phyloP scores from a whole-genome alignment of 1,140 invertebrate species.

The Heliconius melpomene region DNA sequence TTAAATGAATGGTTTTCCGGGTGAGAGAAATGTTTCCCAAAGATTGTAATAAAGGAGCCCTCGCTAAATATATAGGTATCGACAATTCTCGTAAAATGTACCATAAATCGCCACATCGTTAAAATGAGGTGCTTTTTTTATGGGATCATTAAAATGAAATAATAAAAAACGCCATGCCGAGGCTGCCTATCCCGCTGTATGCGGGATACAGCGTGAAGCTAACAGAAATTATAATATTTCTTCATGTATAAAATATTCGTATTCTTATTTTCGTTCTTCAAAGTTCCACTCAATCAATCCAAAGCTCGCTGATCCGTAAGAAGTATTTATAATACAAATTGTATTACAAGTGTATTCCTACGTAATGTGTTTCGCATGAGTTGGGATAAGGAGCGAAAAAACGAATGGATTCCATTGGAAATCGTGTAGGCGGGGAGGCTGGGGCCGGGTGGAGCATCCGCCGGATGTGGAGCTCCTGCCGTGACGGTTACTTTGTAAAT shows the following conservation, averaged over 20 bases:
- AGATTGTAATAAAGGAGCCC: conserved; percentile 1
- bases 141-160: not conserved
- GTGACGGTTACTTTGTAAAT: conserved; percentile 41
- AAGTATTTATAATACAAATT: conserved; percentile 69
- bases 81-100: conserved; percentile 8
- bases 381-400: conserved; percentile 67
- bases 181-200: no score
- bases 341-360: conserved; percentile 61
- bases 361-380: conserved; percentile 65
- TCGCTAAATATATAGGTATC: not conserved
- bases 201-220: no score
- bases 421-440: conserved; percentile 47
- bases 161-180: not conserved
- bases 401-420: conserved; percentile 68
- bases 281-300: conserved; percentile 47
- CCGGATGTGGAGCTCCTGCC: conserved; percentile 56
- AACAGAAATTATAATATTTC: not conserved
- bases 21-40: not conserved
- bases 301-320: conserved; percentile 48
- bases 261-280: conserved; percentile 24
- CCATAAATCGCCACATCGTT: conserved; percentile 14
- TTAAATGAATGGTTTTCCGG: conserved; percentile 1
- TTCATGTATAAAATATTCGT: conserved; percentile 31
- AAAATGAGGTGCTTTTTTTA: conserved; percentile 2
- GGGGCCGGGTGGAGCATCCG: conserved; percentile 38